Evolutionary conservation across 2,113 vertebrate species (phyloP), one percentile per base, ranked within the genome.

Genomic region (Girardinichthys multiradiatus): DNA sequence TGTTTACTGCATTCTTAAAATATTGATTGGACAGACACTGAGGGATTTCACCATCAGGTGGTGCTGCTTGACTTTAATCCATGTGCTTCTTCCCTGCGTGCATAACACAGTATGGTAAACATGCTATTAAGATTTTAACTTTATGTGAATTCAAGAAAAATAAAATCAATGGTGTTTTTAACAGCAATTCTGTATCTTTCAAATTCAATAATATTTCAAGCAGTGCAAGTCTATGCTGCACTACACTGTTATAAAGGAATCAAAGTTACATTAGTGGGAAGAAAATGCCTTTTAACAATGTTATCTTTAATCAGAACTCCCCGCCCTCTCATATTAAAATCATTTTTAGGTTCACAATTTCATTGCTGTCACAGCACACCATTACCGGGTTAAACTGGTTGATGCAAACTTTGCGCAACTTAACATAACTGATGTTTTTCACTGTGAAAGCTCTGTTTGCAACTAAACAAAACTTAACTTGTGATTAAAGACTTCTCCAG

Each of bases 11-110:
- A 14, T 42, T 42, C 39, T 42, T 42, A 14, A 42, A 42, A 42
- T 45, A 45, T 45, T 4, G 6, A 45, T n/a, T 54, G 24, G 48
- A 54, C 6, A 24, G 9, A 14, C 3, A 27, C 5, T 7, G 5
- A 54, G 28, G 14, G 2, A 4, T 79, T 86, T 77, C 27, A 79
- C 86, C 90, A 92, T 81, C 82, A 92, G 90, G 82, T 78, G 12
- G 87, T 68, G 82, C 87, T 88, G 33, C 85, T 64, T 60, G 21
- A 76, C 86, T 76, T 79, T 71, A 64, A 27, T 35, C 42, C 59
- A 19, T 68, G 29, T 21, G 45, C 37, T 29, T 11, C 48, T 27
- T 13, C 60, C 60, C 3, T 5, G 19, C 35, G 15, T 4, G 0
- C 57, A 30, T n/a, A 27, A 65, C 13, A 39, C 48, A 76, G 9